Evolutionary conservation across 2,888 invertebrate genomes (phyloP).

Genomic region (Spilosoma lubricipeda): DNA sequence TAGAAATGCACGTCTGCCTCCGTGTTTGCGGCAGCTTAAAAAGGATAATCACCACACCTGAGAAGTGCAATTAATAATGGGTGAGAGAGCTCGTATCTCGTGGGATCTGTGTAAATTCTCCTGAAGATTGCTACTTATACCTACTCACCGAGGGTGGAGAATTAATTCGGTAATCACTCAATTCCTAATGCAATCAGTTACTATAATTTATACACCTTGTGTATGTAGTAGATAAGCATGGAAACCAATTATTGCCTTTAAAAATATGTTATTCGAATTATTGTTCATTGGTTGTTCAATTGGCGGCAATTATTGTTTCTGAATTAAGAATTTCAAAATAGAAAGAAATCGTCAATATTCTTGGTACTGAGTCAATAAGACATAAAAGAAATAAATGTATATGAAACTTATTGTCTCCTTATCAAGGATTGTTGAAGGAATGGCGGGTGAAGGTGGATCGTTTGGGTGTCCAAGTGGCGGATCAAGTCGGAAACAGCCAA

Average conservation of each 20-base stretch:
- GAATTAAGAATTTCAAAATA: conserved; percentile 43
- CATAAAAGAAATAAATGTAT: conserved; percentile 25
- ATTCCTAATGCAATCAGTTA: conserved; percentile 51
- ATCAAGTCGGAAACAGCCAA: conserved; percentile 82
- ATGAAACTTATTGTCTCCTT: conserved; percentile 42
- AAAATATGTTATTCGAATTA: conserved; percentile 45
- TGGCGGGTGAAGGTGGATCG: conserved; percentile 35
- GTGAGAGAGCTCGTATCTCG: conserved; percentile 57
- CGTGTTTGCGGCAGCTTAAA: conserved; percentile 77
- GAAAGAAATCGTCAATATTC: conserved; percentile 38
- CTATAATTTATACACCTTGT: conserved; percentile 49
- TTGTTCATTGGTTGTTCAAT: conserved; percentile 47
- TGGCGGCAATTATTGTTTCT: conserved; percentile 44
- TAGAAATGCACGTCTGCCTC: conserved; percentile 69
- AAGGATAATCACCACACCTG: conserved; percentile 83
- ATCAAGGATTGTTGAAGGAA: conserved; percentile 45
- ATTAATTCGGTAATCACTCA: conserved; percentile 59
- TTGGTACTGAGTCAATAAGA: conserved; percentile 19
- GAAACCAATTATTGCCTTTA: conserved; percentile 48
- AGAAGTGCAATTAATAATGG: conserved; percentile 85
- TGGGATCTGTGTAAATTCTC: conserved; percentile 67
- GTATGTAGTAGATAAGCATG: conserved; percentile 50
- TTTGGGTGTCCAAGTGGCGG: conserved; percentile 59
- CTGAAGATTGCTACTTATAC: conserved; percentile 57
- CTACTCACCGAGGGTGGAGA: conserved; percentile 55